Evolutionary conservation across 2,113 vertebrate genomes (phyloP), one percentile per base, ranked within the genome.

Genomic region (Callionymus lyra): DNA sequence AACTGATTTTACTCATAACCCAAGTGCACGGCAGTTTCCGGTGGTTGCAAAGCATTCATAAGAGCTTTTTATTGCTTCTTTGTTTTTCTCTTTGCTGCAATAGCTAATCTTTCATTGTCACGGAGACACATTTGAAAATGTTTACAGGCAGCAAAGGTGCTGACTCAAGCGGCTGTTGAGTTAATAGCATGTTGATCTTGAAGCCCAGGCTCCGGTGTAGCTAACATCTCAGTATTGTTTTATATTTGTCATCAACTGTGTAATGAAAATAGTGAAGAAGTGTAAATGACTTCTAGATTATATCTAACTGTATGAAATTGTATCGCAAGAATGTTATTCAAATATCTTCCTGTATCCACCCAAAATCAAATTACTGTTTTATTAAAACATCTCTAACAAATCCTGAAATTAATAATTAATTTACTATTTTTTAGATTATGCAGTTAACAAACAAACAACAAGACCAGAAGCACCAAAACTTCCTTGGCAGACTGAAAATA

Each of bases 161-260:
- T 78, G 77, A 76, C 66, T n/a, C n/a, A n/a, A 53, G 60, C 49
- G 48, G 56, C 63, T 59, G 38, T 12, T 35, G 41, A 48, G 64
- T 57, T 69, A 67, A 63, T 48, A 38, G 52, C 63, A 59, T 65
- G 70, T 71, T 76, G 70, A 68, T 59, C 56, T 32, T 51, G 49
- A 35, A 58, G 21, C 50, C 71, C 58, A 66, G 76, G 59, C 50
- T 41, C 44, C 34, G 40, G 46, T 48, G 68, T 48, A 53, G 49
- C 56, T 49, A 65, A 54, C 41, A 51, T 55, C 59, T 68, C 54
- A 47, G 77, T 44, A 72, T 47, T 67, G 49, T 72, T n/a, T n/a
- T n/a, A n/a, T n/a, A n/a, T n/a, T 77, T 66, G 21, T 4, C 21
- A 27, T 4, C 21, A 8, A 27, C 4, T 4, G 21, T 4, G 21